These are phyloP conservation scores for Paramormyrops kingsleyae DNA, from an alignment of 2,113 vertebrate species.

Conservation along the genomic window DNA sequence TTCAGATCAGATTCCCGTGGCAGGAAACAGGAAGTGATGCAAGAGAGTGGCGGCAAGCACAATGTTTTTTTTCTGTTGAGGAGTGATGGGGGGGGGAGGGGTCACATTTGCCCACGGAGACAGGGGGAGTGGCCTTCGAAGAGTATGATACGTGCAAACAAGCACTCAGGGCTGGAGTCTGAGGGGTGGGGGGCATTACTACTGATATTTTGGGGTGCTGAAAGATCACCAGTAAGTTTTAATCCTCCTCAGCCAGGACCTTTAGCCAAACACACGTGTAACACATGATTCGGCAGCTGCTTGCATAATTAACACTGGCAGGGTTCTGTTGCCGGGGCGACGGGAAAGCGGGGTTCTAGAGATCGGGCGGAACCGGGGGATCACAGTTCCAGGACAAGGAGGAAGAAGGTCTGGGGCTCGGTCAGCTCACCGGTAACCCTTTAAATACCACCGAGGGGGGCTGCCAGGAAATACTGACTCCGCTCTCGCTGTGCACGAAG, in stretches of 20 bases:
- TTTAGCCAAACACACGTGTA: neutral
- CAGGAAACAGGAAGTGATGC: slow-evolving; percentile 34
- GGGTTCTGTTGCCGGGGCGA: neutral
- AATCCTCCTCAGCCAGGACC: neutral
- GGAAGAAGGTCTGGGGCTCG: neutral
- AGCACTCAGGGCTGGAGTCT: neutral
- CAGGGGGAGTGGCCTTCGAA: neutral
- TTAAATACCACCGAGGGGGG: slow-evolving; percentile 69
- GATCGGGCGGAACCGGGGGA: neutral
- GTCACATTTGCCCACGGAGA: neutral
- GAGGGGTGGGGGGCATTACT: neutral
- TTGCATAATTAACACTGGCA: neutral
- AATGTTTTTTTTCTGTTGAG: neutral
- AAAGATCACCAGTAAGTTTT: neutral
- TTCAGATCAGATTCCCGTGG: neutral
- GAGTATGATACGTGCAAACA: neutral
- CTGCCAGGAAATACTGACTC: slow-evolving; percentile 71
- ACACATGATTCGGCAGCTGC: neutral
- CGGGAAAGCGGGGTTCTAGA: slow-evolving; percentile 26
- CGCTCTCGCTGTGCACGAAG: slow-evolving; percentile 53
- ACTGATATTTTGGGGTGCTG: neutral
- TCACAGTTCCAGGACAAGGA: neutral
- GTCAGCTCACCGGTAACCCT: slow-evolving; percentile 62
- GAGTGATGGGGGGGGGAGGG: slow-evolving; percentile 25
- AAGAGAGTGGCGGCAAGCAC: slow-evolving; percentile 17